Evolutionary conservation across 2,888 invertebrate genomes (phyloP).

Genomic region (Bruchidius siliquastri): DNA sequence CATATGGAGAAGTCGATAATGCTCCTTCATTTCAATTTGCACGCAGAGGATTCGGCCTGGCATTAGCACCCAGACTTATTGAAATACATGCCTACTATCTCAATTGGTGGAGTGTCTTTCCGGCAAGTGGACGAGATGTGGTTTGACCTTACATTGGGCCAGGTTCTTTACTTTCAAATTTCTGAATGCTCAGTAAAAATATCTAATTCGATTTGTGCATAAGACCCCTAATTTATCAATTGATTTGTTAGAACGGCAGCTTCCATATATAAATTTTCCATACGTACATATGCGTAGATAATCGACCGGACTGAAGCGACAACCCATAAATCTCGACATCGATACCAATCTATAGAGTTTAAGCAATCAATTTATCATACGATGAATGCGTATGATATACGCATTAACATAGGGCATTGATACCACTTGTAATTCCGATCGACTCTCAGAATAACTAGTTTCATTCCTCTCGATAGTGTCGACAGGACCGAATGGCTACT

Average conservation of each 20-base stretch:
- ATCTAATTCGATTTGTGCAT: too few species aligned
- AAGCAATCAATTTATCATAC: neutral
- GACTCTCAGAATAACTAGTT: neutral
- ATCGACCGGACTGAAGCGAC: neutral
- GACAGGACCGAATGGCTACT: neutral
- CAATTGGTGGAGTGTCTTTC: too few species aligned
- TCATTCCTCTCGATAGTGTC: neutral
- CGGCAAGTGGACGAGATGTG: too few species aligned
- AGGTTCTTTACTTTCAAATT: too few species aligned
- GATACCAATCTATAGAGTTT: neutral
- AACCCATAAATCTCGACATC: neutral
- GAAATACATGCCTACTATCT: too few species aligned
- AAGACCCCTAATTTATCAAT: neutral
- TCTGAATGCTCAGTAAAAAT: too few species aligned
- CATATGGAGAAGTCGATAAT: too few species aligned
- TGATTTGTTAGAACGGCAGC: neutral
- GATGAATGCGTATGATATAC: neutral
- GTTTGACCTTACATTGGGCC: too few species aligned
- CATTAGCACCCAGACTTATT: too few species aligned
- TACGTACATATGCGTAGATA: neutral
- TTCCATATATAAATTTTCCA: neutral
- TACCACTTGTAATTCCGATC: neutral
- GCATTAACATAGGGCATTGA: neutral
- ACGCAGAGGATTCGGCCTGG: too few species aligned
- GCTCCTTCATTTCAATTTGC: too few species aligned